Percentiles rank a stretch among this genome's conserved stretches.
Conservation (phyloP, 1,140 invertebrate genomes). For the Meloidogyne exigua region DNA sequence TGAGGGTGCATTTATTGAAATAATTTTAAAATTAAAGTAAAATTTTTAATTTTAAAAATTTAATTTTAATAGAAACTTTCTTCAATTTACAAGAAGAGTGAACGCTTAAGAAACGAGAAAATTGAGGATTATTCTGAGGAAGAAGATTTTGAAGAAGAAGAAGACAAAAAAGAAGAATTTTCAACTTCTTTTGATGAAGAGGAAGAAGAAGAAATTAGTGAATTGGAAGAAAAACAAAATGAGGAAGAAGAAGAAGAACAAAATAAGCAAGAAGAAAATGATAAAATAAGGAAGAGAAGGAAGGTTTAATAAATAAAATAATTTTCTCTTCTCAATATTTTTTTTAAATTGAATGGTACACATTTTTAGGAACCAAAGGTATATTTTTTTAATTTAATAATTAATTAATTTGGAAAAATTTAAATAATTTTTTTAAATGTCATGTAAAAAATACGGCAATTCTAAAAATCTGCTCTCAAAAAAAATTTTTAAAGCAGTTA, state of each 20-base stretch:
- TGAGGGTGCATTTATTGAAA: no score
- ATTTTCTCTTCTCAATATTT: no score
- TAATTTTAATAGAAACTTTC: neutral
- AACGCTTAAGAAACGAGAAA: conserved; percentile 23
- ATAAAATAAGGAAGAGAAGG: conserved; percentile 9
- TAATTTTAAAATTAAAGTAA: no score
- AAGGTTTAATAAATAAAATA: neutral
- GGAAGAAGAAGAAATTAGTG: neutral
- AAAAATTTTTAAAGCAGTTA: no score
- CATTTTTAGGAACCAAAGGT: no score
- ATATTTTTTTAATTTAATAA: no score
- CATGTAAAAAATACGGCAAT: no score
- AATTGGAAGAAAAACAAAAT: conserved; percentile 6
- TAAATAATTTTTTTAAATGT: no score
- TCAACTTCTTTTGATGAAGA: conserved; percentile 6
- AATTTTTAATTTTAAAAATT: neutral
- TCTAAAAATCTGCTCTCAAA: no score
- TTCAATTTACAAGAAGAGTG: conserved; percentile 32
- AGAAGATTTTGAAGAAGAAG: conserved; percentile 10
- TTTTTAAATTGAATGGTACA: no score
- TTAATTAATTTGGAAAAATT: no score
- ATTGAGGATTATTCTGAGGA: conserved; percentile 46
- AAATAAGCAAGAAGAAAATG: neutral
- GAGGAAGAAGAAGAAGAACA: conserved; percentile 12
- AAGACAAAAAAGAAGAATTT: conserved; percentile 28